Percentiles rank a stretch among this genome's conserved stretches.
phyloP scores from a whole-genome alignment of 2,113 vertebrate species.

The Hemichromis elongatus region DNA sequence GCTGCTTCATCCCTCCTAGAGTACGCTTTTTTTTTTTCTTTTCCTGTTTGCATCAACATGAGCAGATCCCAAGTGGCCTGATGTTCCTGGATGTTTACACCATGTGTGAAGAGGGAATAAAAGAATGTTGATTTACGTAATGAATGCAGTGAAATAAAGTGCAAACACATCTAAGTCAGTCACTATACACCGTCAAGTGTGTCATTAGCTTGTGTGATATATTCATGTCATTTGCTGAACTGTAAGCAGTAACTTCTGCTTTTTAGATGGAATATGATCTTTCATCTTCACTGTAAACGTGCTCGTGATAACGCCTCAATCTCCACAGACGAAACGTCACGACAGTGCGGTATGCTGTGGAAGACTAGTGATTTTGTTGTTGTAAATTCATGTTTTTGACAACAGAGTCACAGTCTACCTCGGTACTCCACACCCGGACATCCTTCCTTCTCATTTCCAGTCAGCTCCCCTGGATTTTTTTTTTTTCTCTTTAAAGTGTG shows the following conservation, averaged over 20 bases:
- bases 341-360: constrained; percentile 45
- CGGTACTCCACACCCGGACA: constrained; percentile 32
- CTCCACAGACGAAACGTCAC: neutral
- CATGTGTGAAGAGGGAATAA: neutral
- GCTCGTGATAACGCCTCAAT: neutral
- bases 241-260: neutral
- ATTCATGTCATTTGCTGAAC: neutral
- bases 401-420: constrained; percentile 73
- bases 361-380: constrained; percentile 78
- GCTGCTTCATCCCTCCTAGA: neutral
- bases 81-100: constrained; percentile 1
- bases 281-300: neutral
- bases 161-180: neutral
- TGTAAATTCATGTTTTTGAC: constrained; percentile 57
- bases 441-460: neutral
- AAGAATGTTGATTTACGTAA: neutral
- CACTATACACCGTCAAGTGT: neutral
- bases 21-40: neutral
- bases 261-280: neutral
- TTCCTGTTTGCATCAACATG: constrained; percentile 7
- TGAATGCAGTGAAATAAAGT: neutral
- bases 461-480: neutral
- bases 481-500: neutral
- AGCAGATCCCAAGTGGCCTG: neutral
- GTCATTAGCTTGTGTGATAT: neutral